phyloP scores from a whole-genome alignment of 2,888 invertebrate species.

The Dusona sp. region DNA sequence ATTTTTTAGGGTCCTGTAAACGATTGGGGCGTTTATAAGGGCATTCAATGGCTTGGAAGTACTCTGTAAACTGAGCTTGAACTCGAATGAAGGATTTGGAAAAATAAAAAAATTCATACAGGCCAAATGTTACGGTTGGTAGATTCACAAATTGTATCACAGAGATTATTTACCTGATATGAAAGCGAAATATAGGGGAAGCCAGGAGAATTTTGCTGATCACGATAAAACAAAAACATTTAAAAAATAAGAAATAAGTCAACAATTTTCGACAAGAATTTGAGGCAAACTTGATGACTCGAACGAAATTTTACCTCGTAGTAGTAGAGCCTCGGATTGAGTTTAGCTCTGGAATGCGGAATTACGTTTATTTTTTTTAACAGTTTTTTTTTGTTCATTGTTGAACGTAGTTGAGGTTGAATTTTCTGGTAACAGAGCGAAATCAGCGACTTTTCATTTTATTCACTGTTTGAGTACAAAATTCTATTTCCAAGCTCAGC shows the following conservation, averaged over 20 bases:
- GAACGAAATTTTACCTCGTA: neutral
- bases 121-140: neutral
- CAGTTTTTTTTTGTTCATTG: neutral
- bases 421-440: neutral
- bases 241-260: neutral
- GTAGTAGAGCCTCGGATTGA: neutral
- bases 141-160: neutral
- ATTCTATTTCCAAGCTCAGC: conserved; percentile 56
- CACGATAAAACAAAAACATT: neutral
- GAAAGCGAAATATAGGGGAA: too few relatives aligned
- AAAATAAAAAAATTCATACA: neutral
- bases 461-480: conserved; percentile 30
- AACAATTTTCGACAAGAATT: neutral
- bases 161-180: neutral
- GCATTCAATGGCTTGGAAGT: neutral
- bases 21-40: neutral
- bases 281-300: neutral
- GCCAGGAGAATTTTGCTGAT: neutral
- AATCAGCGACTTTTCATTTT: conserved; percentile 51
- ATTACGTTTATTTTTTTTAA: neutral
- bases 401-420: neutral
- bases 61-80: neutral
- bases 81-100: neutral
- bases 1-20: neutral
- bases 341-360: neutral